A percentile compares a stretch with the other conserved stretches of the same genome.
Conservation (phyloP, 2,113 vertebrate genomes). For the Hydropotes inermis region DNA sequence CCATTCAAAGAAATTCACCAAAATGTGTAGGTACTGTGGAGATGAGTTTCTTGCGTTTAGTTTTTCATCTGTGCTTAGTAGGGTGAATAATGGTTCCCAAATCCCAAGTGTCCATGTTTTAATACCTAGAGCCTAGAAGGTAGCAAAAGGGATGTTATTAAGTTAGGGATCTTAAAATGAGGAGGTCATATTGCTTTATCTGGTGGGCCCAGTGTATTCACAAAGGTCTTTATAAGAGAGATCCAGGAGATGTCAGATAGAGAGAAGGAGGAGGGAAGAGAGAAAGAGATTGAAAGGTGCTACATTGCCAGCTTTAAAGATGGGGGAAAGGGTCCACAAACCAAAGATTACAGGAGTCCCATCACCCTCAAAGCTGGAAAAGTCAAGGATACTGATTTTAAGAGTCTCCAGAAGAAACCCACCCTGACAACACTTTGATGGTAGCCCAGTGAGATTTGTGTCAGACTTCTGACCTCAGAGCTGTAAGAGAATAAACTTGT, state of each 20-base stretch:
- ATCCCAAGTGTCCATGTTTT: background rate
- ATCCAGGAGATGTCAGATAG: background rate
- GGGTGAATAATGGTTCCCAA: background rate
- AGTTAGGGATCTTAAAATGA: background rate
- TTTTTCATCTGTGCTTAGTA: background rate
- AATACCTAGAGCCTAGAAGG: background rate
- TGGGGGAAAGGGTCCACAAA: background rate
- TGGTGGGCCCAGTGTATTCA: background rate
- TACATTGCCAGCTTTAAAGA: background rate
- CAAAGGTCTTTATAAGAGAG: background rate
- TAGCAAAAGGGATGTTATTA: background rate
- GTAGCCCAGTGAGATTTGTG: background rate
- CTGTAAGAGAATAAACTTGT: background rate
- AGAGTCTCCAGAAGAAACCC: background rate
- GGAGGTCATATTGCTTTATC: background rate
- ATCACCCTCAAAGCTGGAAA: background rate
- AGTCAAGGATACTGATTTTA: background rate
- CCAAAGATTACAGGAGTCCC: background rate
- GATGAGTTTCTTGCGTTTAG: background rate
- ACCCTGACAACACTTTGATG: background rate
- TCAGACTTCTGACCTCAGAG: background rate
- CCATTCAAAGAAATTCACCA: background rate
- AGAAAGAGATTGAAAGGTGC: background rate
- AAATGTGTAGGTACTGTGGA: background rate
- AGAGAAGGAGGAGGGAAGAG: background rate